Base-by-base conservation (phyloP, 2,888 invertebrate genomes). In the Caenorhabditis sinica region DNA sequence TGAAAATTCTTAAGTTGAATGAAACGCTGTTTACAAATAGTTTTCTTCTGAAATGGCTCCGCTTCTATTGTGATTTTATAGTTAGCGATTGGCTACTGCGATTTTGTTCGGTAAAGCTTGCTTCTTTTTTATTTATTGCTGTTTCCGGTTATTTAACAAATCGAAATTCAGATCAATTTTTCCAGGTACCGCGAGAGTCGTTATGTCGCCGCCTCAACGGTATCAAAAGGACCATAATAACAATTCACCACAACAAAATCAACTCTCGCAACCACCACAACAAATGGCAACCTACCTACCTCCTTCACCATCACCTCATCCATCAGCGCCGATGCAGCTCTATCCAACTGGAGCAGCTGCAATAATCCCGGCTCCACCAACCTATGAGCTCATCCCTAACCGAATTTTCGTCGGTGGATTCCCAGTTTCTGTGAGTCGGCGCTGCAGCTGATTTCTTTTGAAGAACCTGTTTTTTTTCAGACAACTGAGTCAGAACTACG, bases 381-480 rank as follows among this genome's bases (percentile, higher is more conserved):
- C 76, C 0, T 86, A 84, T 36, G 87, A 86, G 43, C 68, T 97
- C 85, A 96, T 97, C 91, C 97, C 97, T 83, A 97, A 97, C 93
- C 91, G 97, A 91, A 96, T 98, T 92, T 98, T 98, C 94, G 97
- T 98, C 71, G 97, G 98, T 80, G 98, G 97, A 30, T 97, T 98
- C 92, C 96, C 97, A 77, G 95, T 96, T 91, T 96, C 96, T 92
- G 93, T 93, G 85, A 73, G 79, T 77, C 49, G 5, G 8, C 20
- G 20, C n/a, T n/a, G n/a, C n/a, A 20, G 0, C 40, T 61, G 15
- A n/a, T 60, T 20, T 75, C 56, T 58, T 56, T 20, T 20, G 8
- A 51, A n/a, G n/a, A 15, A 20, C 5, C 45, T 45, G 3, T 20
- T 53, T 11, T 11, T 23, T 23, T 86, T 40, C 71, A 90, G 89